phyloP scores from a whole-genome alignment of 2,888 invertebrate species.

The Resseliella maxima region DNA sequence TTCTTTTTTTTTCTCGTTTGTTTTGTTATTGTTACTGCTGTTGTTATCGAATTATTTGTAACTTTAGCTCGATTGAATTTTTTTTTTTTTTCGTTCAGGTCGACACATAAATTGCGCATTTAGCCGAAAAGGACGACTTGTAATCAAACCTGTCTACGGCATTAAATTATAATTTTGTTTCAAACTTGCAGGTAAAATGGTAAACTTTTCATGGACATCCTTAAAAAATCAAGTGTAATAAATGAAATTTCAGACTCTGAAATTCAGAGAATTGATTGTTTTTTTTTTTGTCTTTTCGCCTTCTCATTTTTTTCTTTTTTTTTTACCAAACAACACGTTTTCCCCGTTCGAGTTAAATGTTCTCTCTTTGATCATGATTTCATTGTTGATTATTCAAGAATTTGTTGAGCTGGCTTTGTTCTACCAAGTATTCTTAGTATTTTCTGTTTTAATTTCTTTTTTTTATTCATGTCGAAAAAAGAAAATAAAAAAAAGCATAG shows the following conservation, averaged over 20 bases:
- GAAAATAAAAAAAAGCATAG: neutral
- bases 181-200: neutral
- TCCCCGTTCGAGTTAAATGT: neutral
- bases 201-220: neutral
- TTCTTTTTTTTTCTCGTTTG: neutral
- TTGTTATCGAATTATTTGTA: neutral
- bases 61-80: conserved; percentile 8
- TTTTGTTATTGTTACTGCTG: too few relatives aligned
- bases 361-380: neutral
- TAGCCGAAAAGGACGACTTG: neutral
- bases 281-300: too few relatives aligned
- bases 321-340: neutral
- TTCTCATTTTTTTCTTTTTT: neutral
- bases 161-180: neutral
- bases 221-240: neutral
- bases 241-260: neutral
- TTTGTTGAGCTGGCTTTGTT: neutral
- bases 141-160: neutral
- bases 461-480: too few relatives aligned
- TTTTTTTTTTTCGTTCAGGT: too few relatives aligned
- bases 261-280: too few relatives aligned
- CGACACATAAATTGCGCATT: neutral
- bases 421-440: neutral
- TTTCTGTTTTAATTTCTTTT: neutral
- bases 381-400: neutral